Base-by-base conservation (phyloP, 2,888 invertebrate species). In the Taphrorychus bicolor region DNA sequence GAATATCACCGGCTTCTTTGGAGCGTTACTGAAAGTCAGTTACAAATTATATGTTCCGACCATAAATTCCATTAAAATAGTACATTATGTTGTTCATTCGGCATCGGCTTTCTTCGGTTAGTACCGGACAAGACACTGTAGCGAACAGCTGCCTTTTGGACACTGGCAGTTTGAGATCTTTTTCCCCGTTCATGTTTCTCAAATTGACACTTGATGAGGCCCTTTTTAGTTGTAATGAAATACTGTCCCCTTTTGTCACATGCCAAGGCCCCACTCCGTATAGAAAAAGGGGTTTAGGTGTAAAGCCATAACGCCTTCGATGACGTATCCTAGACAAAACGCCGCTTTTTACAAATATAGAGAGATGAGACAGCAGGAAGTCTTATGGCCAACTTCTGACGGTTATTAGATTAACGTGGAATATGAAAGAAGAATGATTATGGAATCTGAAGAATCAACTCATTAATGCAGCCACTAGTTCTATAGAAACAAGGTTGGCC, bases 201-300 rank as follows among this genome's bases (percentile, higher is more conserved):
- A 85, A 75, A 14, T 75, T 76, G 0, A 85, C 83, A 17, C 80
- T 75, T 3, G 85, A 86, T 5, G 80, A 79, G 1, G 84, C 82
- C 66, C 84, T 76, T 75, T 83, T 83, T 42, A 80, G 78, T 76
- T 85, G 85, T 1, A 84, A 73, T 0, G 84, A 83, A 60, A 77
- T 80, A 64, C 80, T 80, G 65, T 84, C 83, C 0, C 85, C 84
- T 3, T 81, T 77, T 19, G 82, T 77, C 5, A 85, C 77, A 16
- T 80, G 79, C 84, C 84, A 85, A 0, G 84, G 84, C 0, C 86
- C 86, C 19, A 86, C 76, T 0, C 84, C 85, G 63, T 82, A 78
- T 1, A 84, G 72, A 68, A 86, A 85, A 71, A 84, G 81, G 0
- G 85, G 81, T 21, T 83, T 81, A 0, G 85, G 81, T 0, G 79